Evolutionary conservation across 1,140 invertebrate species (phyloP), one percentile per base, ranked within the genome.

Genomic region (Zophobas atratus): DNA sequence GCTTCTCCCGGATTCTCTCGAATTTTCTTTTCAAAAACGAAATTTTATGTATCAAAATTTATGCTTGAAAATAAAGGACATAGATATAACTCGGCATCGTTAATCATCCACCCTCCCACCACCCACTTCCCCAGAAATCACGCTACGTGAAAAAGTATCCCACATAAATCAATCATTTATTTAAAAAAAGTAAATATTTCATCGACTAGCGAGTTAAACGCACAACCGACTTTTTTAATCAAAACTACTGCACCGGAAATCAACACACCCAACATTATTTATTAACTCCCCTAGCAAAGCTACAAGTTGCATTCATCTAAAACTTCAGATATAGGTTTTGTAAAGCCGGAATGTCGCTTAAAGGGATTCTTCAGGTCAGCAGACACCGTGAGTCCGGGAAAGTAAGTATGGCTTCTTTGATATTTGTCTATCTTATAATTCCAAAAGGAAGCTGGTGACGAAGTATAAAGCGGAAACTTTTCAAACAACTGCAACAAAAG

Each of bases 381-480:
- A 51, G 51, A 36, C n/a, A 43, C 36, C 6, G 77, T 77, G 34
- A 75, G 60, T n/a, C 75, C 77, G 55, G 53, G 63, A 6, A 79
- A 48, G 6, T 34, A 71, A 6, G 51, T 48, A n/a, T n/a, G 33
- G n/a, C 46, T n/a, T 70, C 57, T 70, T 57, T 76, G 75, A 55
- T 63, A 36, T 32, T 63, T 76, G 1, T 67, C 73, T 35, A 79
- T 63, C 34, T 76, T 48, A 35, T 67, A 73, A 36, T 76, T 70
- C 78, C 78, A 81, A 48, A 73, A 81, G 2, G 76, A 76, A 41
- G 63, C 56, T 0, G 67, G 49, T 46, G 51, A 46, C 34, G 76
- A 79, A 36, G 43, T 46, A 51, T 81, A 81, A 6, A 81, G 67
- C 41, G 80, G 80, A 51, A 77, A 81, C 49, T 81, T 81, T 39